A percentile compares a stretch with the other conserved stretches of the same genome.
Evolutionary conservation across 2,113 vertebrate genomes (phyloP).

Genomic region (Dipodomys ordii): DNA sequence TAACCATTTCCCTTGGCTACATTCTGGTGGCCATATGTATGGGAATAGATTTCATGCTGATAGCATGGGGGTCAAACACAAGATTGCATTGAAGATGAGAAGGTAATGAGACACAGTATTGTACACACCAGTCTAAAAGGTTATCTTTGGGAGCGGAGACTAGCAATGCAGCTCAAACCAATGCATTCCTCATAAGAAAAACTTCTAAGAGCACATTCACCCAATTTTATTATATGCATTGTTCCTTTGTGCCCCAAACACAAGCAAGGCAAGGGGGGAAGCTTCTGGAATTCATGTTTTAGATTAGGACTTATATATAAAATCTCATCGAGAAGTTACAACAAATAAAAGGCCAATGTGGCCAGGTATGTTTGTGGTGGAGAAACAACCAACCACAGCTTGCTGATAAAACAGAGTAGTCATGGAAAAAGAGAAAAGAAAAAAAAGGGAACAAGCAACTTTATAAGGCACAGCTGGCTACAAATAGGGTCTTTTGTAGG

Average conservation of each 20-base stretch:
- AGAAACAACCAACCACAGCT: slow-evolving; percentile 87
- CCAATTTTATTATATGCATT: slow-evolving; percentile 72
- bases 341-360: slow-evolving; percentile 86
- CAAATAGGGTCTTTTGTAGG: slow-evolving; percentile 79
- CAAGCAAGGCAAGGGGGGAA: slow-evolving; percentile 73
- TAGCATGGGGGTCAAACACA: slow-evolving; percentile 73
- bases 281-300: slow-evolving; percentile 84
- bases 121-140: slow-evolving; percentile 57
- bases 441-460: slow-evolving; percentile 65
- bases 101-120: slow-evolving; percentile 76
- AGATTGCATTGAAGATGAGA: slow-evolving; percentile 72
- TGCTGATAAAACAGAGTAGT: slow-evolving; percentile 82
- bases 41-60: slow-evolving; percentile 61
- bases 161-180: slow-evolving; percentile 79
- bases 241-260: slow-evolving; percentile 40
- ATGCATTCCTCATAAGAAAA: slow-evolving; percentile 78
- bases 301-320: slow-evolving; percentile 84
- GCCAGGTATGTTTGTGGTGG: slow-evolving; percentile 86
- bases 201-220: slow-evolving; percentile 70
- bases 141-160: slow-evolving; percentile 79
- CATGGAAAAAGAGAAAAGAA: not conserved
- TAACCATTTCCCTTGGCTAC: slow-evolving; percentile 78
- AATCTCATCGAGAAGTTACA: slow-evolving; percentile 84
- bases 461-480: slow-evolving; percentile 87
- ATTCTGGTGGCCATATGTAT: slow-evolving; percentile 78